These are phyloP conservation scores for Drosophila kikkawai DNA, from an alignment of 1,140 invertebrate genomes.

Conservation along the genomic window DNA sequence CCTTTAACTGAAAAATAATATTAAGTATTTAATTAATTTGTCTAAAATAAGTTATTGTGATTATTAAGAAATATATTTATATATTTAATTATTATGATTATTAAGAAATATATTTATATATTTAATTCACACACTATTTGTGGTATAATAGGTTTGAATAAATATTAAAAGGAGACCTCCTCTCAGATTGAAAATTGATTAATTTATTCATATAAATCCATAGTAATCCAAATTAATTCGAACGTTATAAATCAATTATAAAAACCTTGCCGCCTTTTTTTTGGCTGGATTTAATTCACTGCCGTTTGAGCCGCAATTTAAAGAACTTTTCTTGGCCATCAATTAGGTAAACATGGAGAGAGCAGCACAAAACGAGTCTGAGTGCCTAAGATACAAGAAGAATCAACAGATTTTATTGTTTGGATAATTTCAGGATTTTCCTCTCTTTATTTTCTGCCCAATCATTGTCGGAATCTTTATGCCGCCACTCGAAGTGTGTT, in stretches of 20 bases:
- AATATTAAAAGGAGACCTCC: background rate
- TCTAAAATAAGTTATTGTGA: background rate
- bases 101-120: background rate
- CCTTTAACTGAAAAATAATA: no score
- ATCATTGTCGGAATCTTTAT: conserved; percentile 75
- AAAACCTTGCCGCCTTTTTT: background rate
- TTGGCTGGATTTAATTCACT: background rate
- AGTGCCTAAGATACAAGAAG: conserved; percentile 44
- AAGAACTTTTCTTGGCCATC: conserved; percentile 29
- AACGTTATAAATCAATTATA: conserved; percentile 12
- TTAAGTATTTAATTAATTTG: background rate
- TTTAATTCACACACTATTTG: background rate
- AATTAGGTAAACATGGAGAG: conserved; percentile 50
- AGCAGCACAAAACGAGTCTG: conserved; percentile 25
- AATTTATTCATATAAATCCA: background rate
- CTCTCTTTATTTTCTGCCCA: conserved; percentile 52
- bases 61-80: background rate
- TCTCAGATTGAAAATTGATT: background rate
- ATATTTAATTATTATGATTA: background rate
- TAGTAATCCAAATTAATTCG: background rate
- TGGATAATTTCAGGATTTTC: conserved; percentile 58
- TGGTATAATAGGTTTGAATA: background rate
- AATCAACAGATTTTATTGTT: conserved; percentile 48
- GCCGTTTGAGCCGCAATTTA: conserved; percentile 18
- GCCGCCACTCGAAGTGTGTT: conserved; percentile 52